Evolutionary conservation across 2,888 invertebrate species (phyloP).

Genomic region (Phalera bucephala): DNA sequence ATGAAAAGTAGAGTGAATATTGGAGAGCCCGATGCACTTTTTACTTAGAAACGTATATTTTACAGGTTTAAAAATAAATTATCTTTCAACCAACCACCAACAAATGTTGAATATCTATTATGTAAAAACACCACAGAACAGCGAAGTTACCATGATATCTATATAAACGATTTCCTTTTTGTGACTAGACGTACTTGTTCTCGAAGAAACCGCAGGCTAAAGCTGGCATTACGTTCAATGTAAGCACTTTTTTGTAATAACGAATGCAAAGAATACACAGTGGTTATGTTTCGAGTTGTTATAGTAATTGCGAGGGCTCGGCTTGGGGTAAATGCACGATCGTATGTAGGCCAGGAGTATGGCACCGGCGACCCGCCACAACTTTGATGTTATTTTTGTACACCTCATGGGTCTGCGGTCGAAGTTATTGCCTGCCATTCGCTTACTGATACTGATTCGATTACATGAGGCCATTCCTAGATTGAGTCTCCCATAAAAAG

Average conservation of each 20-base stretch:
- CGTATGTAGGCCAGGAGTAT: conserved; percentile 68
- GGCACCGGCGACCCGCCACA: conserved; percentile 52
- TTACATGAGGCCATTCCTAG: conserved; percentile 35
- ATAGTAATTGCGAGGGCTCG: conserved; percentile 41
- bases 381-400: conserved; percentile 73
- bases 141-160: conserved; percentile 13
- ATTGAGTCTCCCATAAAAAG: conserved; percentile 27
- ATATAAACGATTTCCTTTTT: too few species aligned
- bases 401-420: conserved; percentile 63
- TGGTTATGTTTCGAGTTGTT: conserved; percentile 44
- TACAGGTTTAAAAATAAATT: too few species aligned
- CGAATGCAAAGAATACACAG: conserved; percentile 13
- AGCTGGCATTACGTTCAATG: not conserved
- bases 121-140: conserved; percentile 11
- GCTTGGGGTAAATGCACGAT: conserved; percentile 45
- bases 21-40: too few species aligned
- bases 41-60: too few species aligned
- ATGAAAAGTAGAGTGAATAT: too few species aligned
- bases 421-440: conserved; percentile 53
- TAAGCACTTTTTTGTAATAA: conserved; percentile 19
- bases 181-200: conserved; percentile 5
- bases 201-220: not conserved
- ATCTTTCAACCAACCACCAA: too few species aligned
- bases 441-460: conserved; percentile 40
- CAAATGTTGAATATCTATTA: too few species aligned